phyloP scores from a whole-genome alignment of 2,113 vertebrate species.

The Siniperca chuatsi region DNA sequence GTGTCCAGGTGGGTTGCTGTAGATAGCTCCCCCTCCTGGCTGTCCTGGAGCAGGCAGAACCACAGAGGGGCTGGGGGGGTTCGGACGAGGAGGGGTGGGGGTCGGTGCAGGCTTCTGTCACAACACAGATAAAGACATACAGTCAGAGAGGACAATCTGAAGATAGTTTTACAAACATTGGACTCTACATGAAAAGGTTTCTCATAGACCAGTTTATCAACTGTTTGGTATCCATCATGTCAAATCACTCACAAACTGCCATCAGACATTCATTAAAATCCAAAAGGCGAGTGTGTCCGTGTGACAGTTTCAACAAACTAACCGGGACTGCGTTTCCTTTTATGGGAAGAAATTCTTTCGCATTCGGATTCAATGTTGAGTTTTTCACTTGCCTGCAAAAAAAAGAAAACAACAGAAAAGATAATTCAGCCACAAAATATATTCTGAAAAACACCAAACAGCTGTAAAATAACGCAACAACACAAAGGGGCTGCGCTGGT shows the following conservation, averaged over 20 bases:
- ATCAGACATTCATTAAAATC: background rate
- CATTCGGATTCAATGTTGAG: constrained; percentile 68
- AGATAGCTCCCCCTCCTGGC: constrained; percentile 58
- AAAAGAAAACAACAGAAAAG: background rate
- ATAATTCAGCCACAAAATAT: background rate
- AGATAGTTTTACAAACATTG: too few species aligned
- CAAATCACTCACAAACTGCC: background rate
- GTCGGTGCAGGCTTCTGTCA: constrained; percentile 45
- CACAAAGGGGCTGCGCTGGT: too few species aligned
- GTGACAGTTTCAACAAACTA: background rate
- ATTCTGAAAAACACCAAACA: background rate
- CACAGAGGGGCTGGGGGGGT: constrained; percentile 55
- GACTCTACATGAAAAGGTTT: too few species aligned
- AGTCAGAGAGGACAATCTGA: background rate
- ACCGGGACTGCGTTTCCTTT: constrained; percentile 46
- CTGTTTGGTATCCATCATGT: background rate
- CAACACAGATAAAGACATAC: background rate
- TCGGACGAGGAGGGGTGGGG: constrained; percentile 44
- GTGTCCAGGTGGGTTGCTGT: constrained; percentile 58
- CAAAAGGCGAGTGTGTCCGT: background rate
- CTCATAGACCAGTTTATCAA: too few species aligned
- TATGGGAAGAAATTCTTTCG: constrained; percentile 65
- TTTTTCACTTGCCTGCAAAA: constrained; percentile 67
- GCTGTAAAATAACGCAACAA: too few species aligned
- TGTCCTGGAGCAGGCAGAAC: constrained; percentile 35